These are phyloP conservation scores for Nematostella vectensis DNA, from an alignment of 92 coral and sea anemone genomes.

Conservation along the genomic window DNA sequence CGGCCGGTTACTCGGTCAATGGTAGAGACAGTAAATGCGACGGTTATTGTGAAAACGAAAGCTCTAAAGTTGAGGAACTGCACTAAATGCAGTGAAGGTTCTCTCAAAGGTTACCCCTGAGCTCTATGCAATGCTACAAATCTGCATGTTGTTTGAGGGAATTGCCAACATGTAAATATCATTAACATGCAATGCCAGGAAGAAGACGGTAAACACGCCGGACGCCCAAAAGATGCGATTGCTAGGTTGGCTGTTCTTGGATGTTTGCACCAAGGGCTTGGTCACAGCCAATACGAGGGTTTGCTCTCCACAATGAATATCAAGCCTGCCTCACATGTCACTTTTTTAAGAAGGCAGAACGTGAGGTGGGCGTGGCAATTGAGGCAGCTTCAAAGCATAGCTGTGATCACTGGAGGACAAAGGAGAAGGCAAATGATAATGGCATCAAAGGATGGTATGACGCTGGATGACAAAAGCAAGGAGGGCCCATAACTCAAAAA, in stretches of 20 bases:
- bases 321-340: background rate
- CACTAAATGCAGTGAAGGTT: background rate
- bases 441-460: constrained; percentile 13
- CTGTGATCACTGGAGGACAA: constrained; percentile 1
- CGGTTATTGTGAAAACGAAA: background rate
- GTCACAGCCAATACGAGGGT: constrained; percentile 8
- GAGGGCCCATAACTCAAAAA: constrained; percentile 17
- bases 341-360: constrained; percentile 6
- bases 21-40: background rate
- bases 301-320: constrained; percentile 2
- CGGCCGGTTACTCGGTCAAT: background rate
- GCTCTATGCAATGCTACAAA: background rate
- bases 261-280: constrained; percentile 9
- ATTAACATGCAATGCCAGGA: background rate
- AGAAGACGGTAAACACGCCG: background rate
- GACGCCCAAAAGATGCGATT: background rate
- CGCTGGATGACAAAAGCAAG: constrained; percentile 17
- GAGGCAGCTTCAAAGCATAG: constrained; percentile 6
- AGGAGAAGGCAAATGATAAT: background rate
- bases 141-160: constrained; percentile 2
- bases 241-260: constrained; percentile 3
- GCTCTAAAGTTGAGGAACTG: background rate
- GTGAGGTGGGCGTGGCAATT: constrained; percentile 5
- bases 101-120: background rate
- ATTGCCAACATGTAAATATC: background rate